A percentile compares a stretch with the other conserved stretches of the same genome.
phyloP scores from a whole-genome alignment of 2,113 vertebrate genomes.

The Manacus vitellinus region DNA sequence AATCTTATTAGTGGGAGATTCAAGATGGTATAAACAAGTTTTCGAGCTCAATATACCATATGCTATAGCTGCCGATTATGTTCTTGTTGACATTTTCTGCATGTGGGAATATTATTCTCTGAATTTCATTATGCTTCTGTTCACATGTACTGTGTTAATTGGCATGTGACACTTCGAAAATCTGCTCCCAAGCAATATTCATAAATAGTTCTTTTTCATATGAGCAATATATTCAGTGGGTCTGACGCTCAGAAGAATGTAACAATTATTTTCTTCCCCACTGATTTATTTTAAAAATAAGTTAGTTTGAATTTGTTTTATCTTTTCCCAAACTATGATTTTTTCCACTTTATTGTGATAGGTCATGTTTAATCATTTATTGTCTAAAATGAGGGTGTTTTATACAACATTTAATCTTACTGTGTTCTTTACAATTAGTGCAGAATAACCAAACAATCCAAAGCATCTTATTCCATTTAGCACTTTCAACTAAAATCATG shows the following conservation, averaged over 20 bases:
- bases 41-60: constrained; percentile 45
- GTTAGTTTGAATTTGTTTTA: neutral
- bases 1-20: constrained; percentile 14
- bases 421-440: neutral
- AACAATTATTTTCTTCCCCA: neutral
- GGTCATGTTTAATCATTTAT: neutral
- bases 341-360: neutral
- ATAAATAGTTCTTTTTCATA: constrained; percentile 44
- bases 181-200: constrained; percentile 49
- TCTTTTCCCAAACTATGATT: neutral
- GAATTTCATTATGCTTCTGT: constrained; percentile 47
- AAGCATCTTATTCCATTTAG: neutral
- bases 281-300: neutral
- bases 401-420: neutral
- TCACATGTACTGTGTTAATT: constrained; percentile 57
- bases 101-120: constrained; percentile 47
- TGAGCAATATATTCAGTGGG: neutral
- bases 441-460: neutral
- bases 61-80: constrained; percentile 43
- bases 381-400: neutral
- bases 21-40: constrained; percentile 38
- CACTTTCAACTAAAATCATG: neutral
- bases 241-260: neutral
- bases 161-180: constrained; percentile 56
- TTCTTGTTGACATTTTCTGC: constrained; percentile 64